A percentile compares a stretch with the other conserved stretches of the same genome.
phyloP scores from a whole-genome alignment of 1,140 invertebrate species.

The Solenopsis invicta region DNA sequence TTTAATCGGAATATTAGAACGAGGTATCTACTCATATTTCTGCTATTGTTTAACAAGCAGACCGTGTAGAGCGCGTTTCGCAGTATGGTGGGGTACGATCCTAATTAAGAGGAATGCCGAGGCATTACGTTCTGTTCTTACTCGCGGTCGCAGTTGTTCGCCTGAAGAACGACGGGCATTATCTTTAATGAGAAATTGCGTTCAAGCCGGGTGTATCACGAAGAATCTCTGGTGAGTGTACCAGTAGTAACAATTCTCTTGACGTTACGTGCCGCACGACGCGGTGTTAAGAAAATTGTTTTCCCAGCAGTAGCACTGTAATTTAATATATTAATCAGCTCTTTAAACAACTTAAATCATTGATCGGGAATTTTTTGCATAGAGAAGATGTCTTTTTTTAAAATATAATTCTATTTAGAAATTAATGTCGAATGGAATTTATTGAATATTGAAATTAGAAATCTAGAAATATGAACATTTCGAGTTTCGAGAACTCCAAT shows the following conservation, averaged over 20 bases:
- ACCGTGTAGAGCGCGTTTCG: slow-evolving; percentile 49
- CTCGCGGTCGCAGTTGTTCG: slow-evolving; percentile 66
- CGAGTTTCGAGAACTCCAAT: background rate
- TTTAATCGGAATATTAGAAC: slow-evolving; percentile 16
- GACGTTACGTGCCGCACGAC: slow-evolving; percentile 43
- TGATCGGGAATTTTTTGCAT: background rate
- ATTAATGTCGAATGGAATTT: background rate
- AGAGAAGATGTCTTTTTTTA: background rate
- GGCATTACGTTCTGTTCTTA: slow-evolving; percentile 69
- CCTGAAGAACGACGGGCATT: slow-evolving; percentile 64
- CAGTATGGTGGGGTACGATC: slow-evolving; percentile 37
- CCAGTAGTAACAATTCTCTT: slow-evolving; percentile 46
- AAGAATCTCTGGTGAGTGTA: slow-evolving; percentile 54
- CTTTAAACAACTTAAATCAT: background rate
- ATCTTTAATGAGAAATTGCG: slow-evolving; percentile 76
- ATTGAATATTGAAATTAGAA: background rate
- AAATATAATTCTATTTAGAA: background rate
- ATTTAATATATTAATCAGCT: background rate
- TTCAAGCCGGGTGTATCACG: slow-evolving; percentile 39
- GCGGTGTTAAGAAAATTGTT: slow-evolving; percentile 43
- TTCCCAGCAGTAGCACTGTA: background rate
- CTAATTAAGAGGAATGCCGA: slow-evolving; percentile 75
- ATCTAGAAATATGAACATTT: background rate
- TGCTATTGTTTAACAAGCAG: slow-evolving; percentile 68
- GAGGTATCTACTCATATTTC: slow-evolving; percentile 30